Percentiles rank a stretch among this genome's conserved stretches.
Evolutionary conservation across 2,113 vertebrate genomes (phyloP).

Genomic region (Antennarius striatus): DNA sequence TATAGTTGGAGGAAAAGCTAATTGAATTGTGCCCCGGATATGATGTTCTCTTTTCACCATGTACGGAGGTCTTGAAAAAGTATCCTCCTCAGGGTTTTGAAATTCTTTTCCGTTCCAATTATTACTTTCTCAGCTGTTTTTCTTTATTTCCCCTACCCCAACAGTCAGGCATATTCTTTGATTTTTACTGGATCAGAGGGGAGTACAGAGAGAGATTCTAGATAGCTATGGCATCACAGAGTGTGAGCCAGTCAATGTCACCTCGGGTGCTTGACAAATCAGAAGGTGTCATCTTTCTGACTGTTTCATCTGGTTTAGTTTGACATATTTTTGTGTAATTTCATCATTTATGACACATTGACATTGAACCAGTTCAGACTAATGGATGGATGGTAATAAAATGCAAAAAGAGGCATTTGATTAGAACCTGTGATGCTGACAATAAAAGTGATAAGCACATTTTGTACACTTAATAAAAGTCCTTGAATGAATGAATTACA

Average conservation of each 20-base stretch:
- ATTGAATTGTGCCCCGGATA: constrained; percentile 73
- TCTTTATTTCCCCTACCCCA: constrained; percentile 53
- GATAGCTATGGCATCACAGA: constrained; percentile 26
- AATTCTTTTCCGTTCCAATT: constrained; percentile 73
- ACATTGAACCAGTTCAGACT: neutral
- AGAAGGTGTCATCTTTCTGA: constrained; percentile 4
- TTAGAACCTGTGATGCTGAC: neutral
- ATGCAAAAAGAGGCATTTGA: constrained; percentile 14
- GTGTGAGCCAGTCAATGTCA: constrained; percentile 11
- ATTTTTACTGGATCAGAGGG: constrained; percentile 53
- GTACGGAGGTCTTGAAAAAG: constrained; percentile 57
- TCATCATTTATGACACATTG: neutral
- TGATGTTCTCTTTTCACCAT: constrained; percentile 36
- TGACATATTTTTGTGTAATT: constrained; percentile 7
- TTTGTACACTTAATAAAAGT: too few species aligned
- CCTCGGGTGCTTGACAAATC: constrained; percentile 4
- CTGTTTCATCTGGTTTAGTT: neutral
- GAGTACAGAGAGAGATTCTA: constrained; percentile 30
- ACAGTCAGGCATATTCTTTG: constrained; percentile 34
- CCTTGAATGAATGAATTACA: too few species aligned
- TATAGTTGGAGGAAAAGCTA: constrained; percentile 63
- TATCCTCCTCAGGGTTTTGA: constrained; percentile 69
- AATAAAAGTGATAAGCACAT: too few species aligned
- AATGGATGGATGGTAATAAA: neutral
- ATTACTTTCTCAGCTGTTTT: constrained; percentile 69